Percentiles rank a stretch among this genome's conserved stretches.
Evolutionary conservation across 2,797 vertebrate species (phyloP).

Genomic region (Eospalax fontanierii): DNA sequence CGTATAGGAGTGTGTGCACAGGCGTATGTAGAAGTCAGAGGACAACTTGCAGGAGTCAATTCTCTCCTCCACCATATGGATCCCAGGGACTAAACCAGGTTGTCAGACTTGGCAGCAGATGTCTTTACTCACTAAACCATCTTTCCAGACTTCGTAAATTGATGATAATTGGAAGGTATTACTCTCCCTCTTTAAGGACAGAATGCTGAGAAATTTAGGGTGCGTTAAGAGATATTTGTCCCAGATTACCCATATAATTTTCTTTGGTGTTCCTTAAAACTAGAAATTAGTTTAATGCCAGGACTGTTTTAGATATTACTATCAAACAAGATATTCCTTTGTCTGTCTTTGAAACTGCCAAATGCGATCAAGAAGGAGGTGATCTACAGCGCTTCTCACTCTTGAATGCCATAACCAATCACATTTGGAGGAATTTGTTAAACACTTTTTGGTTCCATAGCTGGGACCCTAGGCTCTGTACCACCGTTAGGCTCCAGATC

Average conservation of each 20-base stretch:
- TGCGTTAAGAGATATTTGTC: conserved; percentile 4
- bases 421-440: background rate
- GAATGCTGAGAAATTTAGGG: background rate
- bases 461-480: background rate
- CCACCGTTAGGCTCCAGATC: background rate
- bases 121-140: too few relatives aligned
- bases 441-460: background rate
- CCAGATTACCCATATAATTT: conserved; percentile 10
- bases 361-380: background rate
- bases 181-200: background rate
- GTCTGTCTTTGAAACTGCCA: conserved; percentile 30
- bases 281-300: conserved; percentile 12
- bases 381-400: background rate
- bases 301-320: background rate
- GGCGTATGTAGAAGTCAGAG: too few relatives aligned
- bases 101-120: too few relatives aligned
- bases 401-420: background rate
- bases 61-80: too few relatives aligned
- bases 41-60: too few relatives aligned
- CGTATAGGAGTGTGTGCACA: too few relatives aligned
- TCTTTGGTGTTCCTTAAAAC: background rate
- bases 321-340: conserved; percentile 27
- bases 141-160: too few relatives aligned
- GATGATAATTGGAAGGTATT: background rate
- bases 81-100: too few relatives aligned